Evolutionary conservation across 1,140 invertebrate genomes (phyloP).

Genomic region (Pseudachorutes palmiensis): DNA sequence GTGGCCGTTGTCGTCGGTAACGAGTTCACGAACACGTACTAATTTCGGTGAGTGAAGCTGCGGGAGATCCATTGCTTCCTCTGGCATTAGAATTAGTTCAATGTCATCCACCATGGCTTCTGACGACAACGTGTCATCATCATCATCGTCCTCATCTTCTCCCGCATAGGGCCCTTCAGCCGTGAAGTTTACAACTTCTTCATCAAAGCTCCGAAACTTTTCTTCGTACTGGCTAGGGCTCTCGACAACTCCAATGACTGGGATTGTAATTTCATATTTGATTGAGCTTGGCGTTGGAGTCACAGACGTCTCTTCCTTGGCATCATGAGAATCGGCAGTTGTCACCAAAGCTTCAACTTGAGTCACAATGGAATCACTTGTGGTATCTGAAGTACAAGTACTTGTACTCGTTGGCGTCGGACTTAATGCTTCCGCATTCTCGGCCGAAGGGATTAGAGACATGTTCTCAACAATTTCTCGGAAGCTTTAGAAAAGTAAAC

Average conservation of each 20-base stretch:
- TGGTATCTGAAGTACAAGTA: not conserved
- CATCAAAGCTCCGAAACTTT: not conserved
- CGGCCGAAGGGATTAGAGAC: not conserved
- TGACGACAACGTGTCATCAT: conserved; percentile 34
- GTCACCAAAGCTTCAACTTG: not conserved
- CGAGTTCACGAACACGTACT: conserved; percentile 34
- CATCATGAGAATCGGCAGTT: not conserved
- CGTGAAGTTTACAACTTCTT: not conserved
- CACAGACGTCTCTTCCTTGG: not conserved
- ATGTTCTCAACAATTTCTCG: not conserved
- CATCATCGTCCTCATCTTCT: conserved; percentile 21
- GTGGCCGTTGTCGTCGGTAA: not conserved
- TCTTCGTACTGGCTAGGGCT: not conserved
- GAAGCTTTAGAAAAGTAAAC: too few species aligned
- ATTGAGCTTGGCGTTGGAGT: not conserved
- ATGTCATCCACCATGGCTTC: conserved; percentile 37
- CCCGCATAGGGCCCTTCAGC: not conserved
- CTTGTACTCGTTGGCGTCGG: not conserved
- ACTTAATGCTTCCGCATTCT: not conserved
- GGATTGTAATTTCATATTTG: not conserved
- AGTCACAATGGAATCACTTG: not conserved
- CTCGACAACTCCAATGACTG: not conserved
- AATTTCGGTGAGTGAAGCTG: conserved; percentile 28
- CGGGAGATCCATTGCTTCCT: conserved; percentile 29
- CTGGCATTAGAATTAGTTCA: conserved; percentile 38